Evolutionary conservation across 2,888 invertebrate genomes (phyloP).

Genomic region (Alloscopus bannaensis): DNA sequence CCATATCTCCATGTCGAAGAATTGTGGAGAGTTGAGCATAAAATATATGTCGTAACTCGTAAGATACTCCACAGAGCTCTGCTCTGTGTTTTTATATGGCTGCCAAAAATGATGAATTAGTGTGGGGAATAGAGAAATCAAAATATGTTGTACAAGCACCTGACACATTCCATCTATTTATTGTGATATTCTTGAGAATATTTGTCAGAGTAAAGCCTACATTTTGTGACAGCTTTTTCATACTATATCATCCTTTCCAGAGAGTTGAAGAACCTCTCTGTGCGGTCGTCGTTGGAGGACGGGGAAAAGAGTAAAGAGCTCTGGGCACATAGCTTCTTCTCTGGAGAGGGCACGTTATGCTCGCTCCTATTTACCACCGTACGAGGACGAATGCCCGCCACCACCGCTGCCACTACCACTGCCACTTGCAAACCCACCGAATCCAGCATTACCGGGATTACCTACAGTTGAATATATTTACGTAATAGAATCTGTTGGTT

Average conservation of each 20-base stretch:
- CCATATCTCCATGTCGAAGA: neutral
- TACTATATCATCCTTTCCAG: conserved; percentile 16
- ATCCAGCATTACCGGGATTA: conserved; percentile 65
- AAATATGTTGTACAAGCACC: conserved; percentile 48
- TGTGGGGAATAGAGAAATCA: conserved; percentile 55
- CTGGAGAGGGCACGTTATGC: neutral
- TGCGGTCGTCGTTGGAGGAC: too few relatives aligned
- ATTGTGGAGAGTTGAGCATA: conserved; percentile 1
- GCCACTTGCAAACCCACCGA: conserved; percentile 66
- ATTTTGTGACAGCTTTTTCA: conserved; percentile 36
- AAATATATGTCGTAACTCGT: too few relatives aligned
- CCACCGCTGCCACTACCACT: conserved; percentile 69
- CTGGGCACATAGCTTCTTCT: neutral
- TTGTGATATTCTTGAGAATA: conserved; percentile 34
- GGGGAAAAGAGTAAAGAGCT: too few relatives aligned
- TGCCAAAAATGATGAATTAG: conserved; percentile 61
- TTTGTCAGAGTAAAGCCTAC: conserved; percentile 42
- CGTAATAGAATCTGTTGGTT: neutral
- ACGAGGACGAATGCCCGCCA: conserved; percentile 52
- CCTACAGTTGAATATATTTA: conserved; percentile 42
- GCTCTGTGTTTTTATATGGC: conserved; percentile 22
- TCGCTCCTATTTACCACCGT: neutral
- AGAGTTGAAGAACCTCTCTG: conserved; percentile 6
- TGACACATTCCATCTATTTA: conserved; percentile 52
- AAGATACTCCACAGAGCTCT: neutral